Evolutionary conservation across 37 sponge, comb jelly and placozoan genomes (phyloP), one percentile per base, ranked within the genome.

Genomic region (Tethya wilhelma): DNA sequence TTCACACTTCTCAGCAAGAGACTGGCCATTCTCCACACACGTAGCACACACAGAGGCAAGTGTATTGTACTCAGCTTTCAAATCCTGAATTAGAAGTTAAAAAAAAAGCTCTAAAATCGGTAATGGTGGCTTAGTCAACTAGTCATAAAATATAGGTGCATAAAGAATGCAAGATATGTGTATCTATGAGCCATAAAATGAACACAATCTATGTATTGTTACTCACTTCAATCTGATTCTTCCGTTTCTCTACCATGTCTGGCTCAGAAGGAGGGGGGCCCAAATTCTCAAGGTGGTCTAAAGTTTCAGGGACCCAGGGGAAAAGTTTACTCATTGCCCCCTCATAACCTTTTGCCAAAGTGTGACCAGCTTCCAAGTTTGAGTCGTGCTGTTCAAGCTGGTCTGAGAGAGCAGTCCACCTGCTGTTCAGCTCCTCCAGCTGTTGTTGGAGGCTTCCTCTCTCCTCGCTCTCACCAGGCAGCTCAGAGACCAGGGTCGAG

Each of bases 261-360:
- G 79, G 77, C 5, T 90, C 91, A 38, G 82, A 33, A 25, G 91
- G 91, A 38, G 76, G 53, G 2, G 81, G 44, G 32, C 73, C 60
- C 55, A 86, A 38, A 34, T 39, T 73, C 23, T 74, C 73, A 38
- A 79, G 43, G 7, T 30, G 73, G 20, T 71, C 53, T 53, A 81
- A 43, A 3, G 79, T 58, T 8, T 64, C 32, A 33, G 69, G 69
- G 4, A 91, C 57, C 92, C 91, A 90, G 0, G 74, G 68, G 38
- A 28, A 14, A 64, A 90, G 65, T 31, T 64, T 56, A 2, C 62
- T 57, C 44, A 63, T 42, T 28, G 74, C 77, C 14, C 59, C 74
- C 72, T 90, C 91, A 62, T 75, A 66, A 25, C 66, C 45, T 22
- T n/a, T 67, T 17, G 91, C 91, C 34, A 69, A 71, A 2, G 60